phyloP scores from a whole-genome alignment of 2,888 invertebrate species.

The Parochlus steinenii region DNA sequence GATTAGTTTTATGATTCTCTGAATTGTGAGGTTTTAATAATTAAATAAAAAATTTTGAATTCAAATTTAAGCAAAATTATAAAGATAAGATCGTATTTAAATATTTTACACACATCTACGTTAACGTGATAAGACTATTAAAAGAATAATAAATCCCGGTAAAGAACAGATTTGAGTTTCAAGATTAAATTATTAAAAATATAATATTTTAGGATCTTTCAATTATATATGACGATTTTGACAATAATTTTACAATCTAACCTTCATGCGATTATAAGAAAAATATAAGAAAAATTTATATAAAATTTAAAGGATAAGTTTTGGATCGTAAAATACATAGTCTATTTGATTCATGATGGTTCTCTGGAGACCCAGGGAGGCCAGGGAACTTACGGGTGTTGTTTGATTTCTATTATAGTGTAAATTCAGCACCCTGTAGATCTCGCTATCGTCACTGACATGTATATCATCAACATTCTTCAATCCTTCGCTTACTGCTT shows the following conservation, averaged over 20 bases:
- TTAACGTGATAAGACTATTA: not conserved
- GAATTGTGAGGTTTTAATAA: conserved; percentile 34
- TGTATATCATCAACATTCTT: conserved; percentile 84
- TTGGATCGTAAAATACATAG: too few species aligned
- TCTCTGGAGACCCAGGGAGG: too few species aligned
- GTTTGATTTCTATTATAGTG: conserved; percentile 99
- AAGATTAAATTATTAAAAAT: too few species aligned
- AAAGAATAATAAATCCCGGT: too few species aligned
- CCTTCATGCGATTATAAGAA: conserved; percentile 37
- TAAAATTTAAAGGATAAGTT: too few species aligned
- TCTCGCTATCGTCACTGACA: conserved; percentile 89
- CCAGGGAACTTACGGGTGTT: too few species aligned
- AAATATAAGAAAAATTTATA: too few species aligned
- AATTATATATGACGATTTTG: too few species aligned
- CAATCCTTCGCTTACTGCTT: conserved; percentile 92
- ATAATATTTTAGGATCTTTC: too few species aligned
- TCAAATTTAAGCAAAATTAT: not conserved
- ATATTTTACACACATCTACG: not conserved
- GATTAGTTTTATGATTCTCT: conserved; percentile 66
- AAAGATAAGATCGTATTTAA: not conserved
- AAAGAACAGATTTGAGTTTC: too few species aligned
- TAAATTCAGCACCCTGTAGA: conserved; percentile 93
- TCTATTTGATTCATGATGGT: too few species aligned
- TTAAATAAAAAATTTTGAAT: not conserved
- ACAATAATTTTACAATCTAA: conserved; percentile 17